phyloP scores from a whole-genome alignment of 2,113 vertebrate species.

The Antechinus flavipes region DNA sequence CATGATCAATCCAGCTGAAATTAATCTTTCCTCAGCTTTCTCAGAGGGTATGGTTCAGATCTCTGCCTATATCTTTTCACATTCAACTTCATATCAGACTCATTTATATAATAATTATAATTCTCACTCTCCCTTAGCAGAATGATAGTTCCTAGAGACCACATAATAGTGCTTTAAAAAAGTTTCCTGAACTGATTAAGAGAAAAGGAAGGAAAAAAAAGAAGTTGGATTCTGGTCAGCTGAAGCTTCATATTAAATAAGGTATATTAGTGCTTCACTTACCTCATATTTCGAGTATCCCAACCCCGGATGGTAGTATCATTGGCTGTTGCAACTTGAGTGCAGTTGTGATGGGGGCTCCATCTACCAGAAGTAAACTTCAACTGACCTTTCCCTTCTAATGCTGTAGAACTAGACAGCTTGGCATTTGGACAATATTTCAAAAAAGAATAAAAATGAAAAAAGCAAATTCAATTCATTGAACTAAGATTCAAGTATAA shows the following conservation, averaged over 20 bases:
- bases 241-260: not conserved
- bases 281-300: constrained; percentile 98
- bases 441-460: not conserved
- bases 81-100: not conserved
- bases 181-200: not conserved
- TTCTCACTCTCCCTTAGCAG: not conserved
- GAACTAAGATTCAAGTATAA: not conserved
- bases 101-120: not conserved
- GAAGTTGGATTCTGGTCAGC: not conserved
- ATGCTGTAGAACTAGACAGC: constrained; percentile 91
- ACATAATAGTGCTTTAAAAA: not conserved
- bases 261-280: constrained; percentile 54
- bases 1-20: not conserved
- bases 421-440: constrained; percentile 67
- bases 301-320: constrained; percentile 95
- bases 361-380: constrained; percentile 96
- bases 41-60: not conserved
- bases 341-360: constrained; percentile 98
- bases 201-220: not conserved
- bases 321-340: constrained; percentile 96
- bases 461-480: not conserved
- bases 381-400: constrained; percentile 98
- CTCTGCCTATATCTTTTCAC: not conserved
- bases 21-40: not conserved
- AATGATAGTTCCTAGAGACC: not conserved